Percentiles rank a stretch among this genome's conserved stretches.
These are phyloP conservation scores for Pyxicephalus adspersus DNA, from an alignment of 2,113 vertebrate species.

Conservation along the genomic window DNA sequence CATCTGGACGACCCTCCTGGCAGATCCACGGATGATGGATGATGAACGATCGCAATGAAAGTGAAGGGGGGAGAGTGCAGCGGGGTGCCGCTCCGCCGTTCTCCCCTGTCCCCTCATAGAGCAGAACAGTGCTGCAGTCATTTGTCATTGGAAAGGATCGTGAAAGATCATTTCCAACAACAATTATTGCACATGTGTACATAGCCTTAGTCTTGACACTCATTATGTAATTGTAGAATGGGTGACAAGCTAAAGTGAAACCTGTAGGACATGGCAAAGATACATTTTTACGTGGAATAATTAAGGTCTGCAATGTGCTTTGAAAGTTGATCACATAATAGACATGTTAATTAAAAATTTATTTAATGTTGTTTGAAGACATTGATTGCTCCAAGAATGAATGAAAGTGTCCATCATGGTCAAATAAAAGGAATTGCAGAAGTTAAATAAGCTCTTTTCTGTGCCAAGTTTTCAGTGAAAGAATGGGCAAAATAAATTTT, in stretches of 20 bases:
- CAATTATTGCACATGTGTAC: too few species aligned
- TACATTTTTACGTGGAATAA: slow-evolving; percentile 6
- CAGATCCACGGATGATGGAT: too few species aligned
- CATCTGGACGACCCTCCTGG: too few species aligned
- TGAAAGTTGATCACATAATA: not conserved
- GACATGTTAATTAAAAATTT: slow-evolving; percentile 26
- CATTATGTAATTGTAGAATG: slow-evolving; percentile 3
- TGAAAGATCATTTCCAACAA: too few species aligned
- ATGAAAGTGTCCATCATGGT: not conserved
- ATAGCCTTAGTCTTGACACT: slow-evolving; percentile 12
- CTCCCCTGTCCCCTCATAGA: too few species aligned
- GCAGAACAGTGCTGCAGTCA: too few species aligned
- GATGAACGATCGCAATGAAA: too few species aligned
- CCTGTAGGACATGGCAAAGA: not conserved
- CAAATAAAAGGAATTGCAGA: not conserved
- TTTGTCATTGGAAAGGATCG: too few species aligned
- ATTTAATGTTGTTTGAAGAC: not conserved
- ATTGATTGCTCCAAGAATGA: not conserved
- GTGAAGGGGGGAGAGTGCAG: too few species aligned
- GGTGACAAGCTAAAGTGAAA: not conserved
- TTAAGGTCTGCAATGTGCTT: not conserved
- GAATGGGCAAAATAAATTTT: too few species aligned
- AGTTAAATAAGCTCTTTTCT: not conserved
- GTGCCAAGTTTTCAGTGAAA: not conserved
- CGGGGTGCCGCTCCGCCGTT: too few species aligned